Evolutionary conservation across 2,113 vertebrate genomes (phyloP).

Genomic region (Silurus meridionalis): DNA sequence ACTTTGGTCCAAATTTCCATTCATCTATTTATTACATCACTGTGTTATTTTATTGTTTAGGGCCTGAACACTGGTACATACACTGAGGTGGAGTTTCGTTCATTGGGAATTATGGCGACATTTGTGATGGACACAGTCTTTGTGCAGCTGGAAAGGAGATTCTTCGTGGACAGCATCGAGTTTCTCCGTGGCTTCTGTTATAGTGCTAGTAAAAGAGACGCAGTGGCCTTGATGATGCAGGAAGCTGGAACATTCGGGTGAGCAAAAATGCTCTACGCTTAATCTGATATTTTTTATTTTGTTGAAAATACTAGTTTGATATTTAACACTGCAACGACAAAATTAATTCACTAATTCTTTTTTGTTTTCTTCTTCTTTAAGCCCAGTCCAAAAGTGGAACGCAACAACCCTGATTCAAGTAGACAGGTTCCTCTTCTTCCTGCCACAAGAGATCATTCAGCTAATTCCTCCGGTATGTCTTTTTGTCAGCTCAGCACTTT

Average conservation of each 20-base stretch:
- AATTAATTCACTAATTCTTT: neutral
- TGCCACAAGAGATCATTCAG: constrained; percentile 63
- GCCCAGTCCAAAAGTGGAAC: constrained; percentile 68
- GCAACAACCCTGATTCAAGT: constrained; percentile 67
- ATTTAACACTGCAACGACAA: too few relatives aligned
- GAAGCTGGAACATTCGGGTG: constrained; percentile 71
- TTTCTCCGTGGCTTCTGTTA: constrained; percentile 71
- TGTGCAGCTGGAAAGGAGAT: constrained; percentile 65
- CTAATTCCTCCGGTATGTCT: constrained; percentile 67
- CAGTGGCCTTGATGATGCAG: constrained; percentile 70
- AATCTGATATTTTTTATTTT: neutral
- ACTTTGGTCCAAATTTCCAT: too few relatives aligned
- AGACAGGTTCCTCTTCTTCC: constrained; percentile 74
- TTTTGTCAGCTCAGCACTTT: neutral
- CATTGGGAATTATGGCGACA: constrained; percentile 70
- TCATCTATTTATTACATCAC: neutral
- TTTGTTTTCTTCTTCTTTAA: constrained; percentile 50
- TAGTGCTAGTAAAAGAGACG: constrained; percentile 62
- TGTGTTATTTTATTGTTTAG: constrained; percentile 53
- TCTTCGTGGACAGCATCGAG: constrained; percentile 67
- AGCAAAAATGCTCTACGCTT: neutral
- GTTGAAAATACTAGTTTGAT: neutral
- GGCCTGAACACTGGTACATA: constrained; percentile 69
- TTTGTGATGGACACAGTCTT: constrained; percentile 75
- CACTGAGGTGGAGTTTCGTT: constrained; percentile 71